Evolutionary conservation across 2,113 vertebrate species (phyloP), one percentile per base, ranked within the genome.

Genomic region (Sylvietta virens): DNA sequence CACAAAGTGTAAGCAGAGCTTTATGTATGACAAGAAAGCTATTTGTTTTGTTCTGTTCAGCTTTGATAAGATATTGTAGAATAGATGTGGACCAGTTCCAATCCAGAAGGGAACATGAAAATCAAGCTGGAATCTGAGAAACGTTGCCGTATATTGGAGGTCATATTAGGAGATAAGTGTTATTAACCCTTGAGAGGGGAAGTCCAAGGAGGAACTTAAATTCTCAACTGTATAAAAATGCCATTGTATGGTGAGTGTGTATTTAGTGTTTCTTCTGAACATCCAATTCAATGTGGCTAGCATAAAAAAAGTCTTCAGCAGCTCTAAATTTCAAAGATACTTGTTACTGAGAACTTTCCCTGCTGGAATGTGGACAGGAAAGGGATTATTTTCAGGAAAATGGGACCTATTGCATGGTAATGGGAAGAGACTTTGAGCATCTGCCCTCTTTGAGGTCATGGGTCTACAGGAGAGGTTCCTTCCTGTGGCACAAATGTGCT

Each of bases 401-500:
- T 10, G 8, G 7, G 16, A 35, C 13, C 4, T 77, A 11, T 26
- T 74, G 26, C 28, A 9, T 53, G 11, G 20, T 18, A 78, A 44
- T 17, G 40, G 48, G 10, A 24, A 53, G 47, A 35, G 21, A 45
- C 15, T 60, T 91, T 0, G 3, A 33, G 3, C 12, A 14, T 44
- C 35, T 76, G 35, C 28, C 4, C 5, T 73, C 40, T n/a, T 58
- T 81, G 40, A 77, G 22, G 8, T 73, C 7, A 5, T n/a, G 15
- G 39, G 7, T 60, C 21, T 60, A 3, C 9, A 23, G 45, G 30
- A 54, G 17, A 15, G 5, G 6, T 76, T 93, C 8, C 13, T 42
- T 54, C 3, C 11, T 0, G 0, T 37, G 39, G 53, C 37, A 28
- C 11, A 6, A 1, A 0, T 1, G 0, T 0, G 1, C 50, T 47